Conservation (phyloP, 2,797 vertebrate species). For the Eulemur albifrons region DNA sequence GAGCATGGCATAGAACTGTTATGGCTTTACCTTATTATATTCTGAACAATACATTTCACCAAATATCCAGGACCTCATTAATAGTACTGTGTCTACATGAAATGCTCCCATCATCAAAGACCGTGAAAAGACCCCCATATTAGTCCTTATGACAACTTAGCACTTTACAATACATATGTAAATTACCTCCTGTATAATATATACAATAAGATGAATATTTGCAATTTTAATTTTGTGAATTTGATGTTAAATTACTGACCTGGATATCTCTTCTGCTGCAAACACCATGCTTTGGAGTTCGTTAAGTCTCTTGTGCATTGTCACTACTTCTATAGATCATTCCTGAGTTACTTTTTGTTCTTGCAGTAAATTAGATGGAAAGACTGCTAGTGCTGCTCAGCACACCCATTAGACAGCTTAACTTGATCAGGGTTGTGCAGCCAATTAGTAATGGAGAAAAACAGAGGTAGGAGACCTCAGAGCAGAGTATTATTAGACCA, state of each 20-base stretch:
- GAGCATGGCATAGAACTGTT: neutral
- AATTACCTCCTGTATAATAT: neutral
- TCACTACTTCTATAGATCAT: neutral
- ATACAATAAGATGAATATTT: neutral
- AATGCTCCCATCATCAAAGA: neutral
- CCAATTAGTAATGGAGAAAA: constrained; percentile 26
- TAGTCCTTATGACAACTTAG: neutral
- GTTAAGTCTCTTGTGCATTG: constrained; percentile 25
- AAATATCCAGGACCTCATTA: neutral
- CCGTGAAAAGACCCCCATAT: neutral
- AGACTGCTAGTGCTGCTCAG: constrained; percentile 32
- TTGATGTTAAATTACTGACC: neutral
- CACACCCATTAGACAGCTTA: constrained; percentile 32
- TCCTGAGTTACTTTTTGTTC: constrained; percentile 47
- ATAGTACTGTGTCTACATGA: neutral
- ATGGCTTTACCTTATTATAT: neutral
- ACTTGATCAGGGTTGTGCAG: constrained; percentile 42
- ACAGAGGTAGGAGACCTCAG: neutral
- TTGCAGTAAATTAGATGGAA: constrained; percentile 62
- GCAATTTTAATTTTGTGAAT: neutral
- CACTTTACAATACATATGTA: neutral
- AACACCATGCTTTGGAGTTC: neutral
- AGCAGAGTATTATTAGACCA: neutral
- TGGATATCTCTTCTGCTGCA: neutral
- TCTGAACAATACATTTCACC: neutral